phyloP scores from a whole-genome alignment of 2,888 invertebrate species.

The Diplolepis rosae region DNA sequence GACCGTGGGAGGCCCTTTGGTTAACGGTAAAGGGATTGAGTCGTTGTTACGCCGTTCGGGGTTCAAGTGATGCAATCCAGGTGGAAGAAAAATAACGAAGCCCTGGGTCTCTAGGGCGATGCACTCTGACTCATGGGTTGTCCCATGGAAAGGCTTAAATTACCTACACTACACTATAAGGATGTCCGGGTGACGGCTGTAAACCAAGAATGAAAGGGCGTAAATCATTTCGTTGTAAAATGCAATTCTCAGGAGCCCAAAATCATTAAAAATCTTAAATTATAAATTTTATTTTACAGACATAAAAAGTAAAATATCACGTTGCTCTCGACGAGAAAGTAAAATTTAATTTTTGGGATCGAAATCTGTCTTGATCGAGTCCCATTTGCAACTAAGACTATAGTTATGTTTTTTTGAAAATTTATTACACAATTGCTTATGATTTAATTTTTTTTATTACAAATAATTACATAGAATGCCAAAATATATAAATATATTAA shows the following conservation, averaged over 20 bases:
- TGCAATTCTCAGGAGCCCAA: background rate
- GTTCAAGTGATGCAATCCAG: constrained; percentile 10
- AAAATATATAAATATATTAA: too few species aligned
- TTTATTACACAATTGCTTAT: too few species aligned
- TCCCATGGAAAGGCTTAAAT: background rate
- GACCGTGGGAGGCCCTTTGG: constrained; percentile 54
- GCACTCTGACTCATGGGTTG: constrained; percentile 39
- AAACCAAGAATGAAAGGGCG: background rate
- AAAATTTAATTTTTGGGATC: too few species aligned
- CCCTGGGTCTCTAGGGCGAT: constrained; percentile 35
- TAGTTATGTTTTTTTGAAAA: too few species aligned
- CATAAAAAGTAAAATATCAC: background rate
- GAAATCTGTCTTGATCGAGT: too few species aligned
- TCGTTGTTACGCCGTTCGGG: background rate
- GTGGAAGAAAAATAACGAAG: background rate
- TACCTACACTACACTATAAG: background rate
- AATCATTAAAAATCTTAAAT: background rate
- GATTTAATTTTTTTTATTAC: too few species aligned
- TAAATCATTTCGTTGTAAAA: constrained; percentile 1
- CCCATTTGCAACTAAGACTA: too few species aligned
- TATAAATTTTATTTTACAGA: background rate
- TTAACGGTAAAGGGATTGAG: constrained; percentile 50
- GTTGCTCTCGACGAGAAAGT: background rate
- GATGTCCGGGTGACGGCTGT: background rate
- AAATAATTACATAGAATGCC: too few species aligned